Percentiles rank a stretch among this genome's conserved stretches.
Conservation (phyloP, 2,113 vertebrate genomes). For the Salminus brasiliensis region DNA sequence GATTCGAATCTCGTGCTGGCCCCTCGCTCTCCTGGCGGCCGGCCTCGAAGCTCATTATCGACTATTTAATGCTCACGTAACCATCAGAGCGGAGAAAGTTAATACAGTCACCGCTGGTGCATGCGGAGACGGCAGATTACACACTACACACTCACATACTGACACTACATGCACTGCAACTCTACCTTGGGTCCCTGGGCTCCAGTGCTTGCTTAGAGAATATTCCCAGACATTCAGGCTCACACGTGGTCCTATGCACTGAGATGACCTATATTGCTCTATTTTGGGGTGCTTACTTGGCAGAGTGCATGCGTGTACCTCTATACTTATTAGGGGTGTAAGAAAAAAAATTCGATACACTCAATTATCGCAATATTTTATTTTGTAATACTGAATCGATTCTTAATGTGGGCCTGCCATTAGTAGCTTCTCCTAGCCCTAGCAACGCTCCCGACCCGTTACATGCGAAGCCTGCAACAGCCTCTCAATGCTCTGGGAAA, state of each 20-base stretch:
- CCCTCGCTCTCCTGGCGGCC: not conserved
- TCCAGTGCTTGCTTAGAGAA: not conserved
- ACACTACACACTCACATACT: not conserved
- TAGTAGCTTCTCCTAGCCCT: too few species aligned
- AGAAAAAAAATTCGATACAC: too few species aligned
- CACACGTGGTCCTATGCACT: not conserved
- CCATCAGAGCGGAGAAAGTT: slow-evolving; percentile 5
- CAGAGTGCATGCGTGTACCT: not conserved
- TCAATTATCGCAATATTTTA: too few species aligned
- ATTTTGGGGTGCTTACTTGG: not conserved
- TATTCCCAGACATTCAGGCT: not conserved
- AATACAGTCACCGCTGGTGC: slow-evolving; percentile 19
- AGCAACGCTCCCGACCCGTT: too few species aligned
- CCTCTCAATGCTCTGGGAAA: too few species aligned
- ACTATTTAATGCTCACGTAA: slow-evolving; percentile 22
- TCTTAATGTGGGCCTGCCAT: too few species aligned
- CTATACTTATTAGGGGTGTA: too few species aligned
- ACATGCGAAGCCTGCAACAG: too few species aligned
- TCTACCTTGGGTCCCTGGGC: not conserved
- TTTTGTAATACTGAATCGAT: too few species aligned
- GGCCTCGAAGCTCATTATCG: slow-evolving; percentile 28
- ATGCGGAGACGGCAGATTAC: not conserved
- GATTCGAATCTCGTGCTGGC: slow-evolving; percentile 11
- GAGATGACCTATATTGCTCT: not conserved
- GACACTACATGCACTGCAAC: not conserved